A percentile compares a stretch with the other conserved stretches of the same genome.
Evolutionary conservation across 2,888 invertebrate species (phyloP).

Genomic region (Barypeithes pellucidus): DNA sequence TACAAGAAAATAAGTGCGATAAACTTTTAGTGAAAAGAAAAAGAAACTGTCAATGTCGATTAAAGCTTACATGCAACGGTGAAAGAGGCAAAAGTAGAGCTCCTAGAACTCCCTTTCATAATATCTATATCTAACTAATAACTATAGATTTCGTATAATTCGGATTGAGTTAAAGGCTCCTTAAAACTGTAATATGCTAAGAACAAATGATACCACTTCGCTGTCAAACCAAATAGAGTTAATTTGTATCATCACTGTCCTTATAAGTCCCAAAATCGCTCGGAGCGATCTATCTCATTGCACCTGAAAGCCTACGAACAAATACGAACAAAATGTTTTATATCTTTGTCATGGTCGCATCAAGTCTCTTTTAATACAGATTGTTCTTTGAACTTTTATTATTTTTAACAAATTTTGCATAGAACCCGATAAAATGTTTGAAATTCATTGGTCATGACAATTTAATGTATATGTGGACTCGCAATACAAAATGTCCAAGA

Average conservation of each 20-base stretch:
- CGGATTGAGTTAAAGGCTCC: slow-evolving; percentile 52
- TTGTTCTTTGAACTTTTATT: background rate
- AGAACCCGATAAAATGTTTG: no score
- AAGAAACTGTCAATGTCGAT: no score
- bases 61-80: background rate
- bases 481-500: no score
- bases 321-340: background rate
- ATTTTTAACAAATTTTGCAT: no score
- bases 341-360: background rate
- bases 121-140: slow-evolving; percentile 39
- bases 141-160: slow-evolving; percentile 47
- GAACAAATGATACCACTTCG: slow-evolving; percentile 6
- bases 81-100: background rate
- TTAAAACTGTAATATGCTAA: slow-evolving; percentile 26
- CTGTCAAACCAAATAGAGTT: slow-evolving; percentile 48
- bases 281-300: slow-evolving; percentile 48
- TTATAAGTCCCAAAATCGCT: slow-evolving; percentile 39
- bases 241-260: slow-evolving; percentile 27
- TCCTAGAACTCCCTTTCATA: slow-evolving; percentile 4
- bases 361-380: background rate
- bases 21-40: no score
- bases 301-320: background rate
- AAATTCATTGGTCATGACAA: no score
- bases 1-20: background rate
- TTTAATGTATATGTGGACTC: no score